Percentiles rank a stretch among this genome's conserved stretches.
These are phyloP conservation scores for Geophilus truncorum DNA, from an alignment of 2,888 invertebrate species.

Conservation along the genomic window DNA sequence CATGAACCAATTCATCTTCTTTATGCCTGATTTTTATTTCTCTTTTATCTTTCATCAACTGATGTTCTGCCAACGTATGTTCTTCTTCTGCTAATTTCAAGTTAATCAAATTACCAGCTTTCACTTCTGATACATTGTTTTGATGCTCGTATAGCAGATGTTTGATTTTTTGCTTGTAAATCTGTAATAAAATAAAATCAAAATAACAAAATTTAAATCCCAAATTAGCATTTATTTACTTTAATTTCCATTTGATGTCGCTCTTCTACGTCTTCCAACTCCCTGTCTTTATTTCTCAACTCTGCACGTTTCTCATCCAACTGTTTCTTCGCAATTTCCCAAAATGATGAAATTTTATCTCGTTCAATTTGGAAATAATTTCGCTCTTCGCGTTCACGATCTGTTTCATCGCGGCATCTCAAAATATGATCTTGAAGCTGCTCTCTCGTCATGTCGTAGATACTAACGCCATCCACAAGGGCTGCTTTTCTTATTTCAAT, in stretches of 20 bases:
- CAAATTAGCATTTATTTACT: constrained; percentile 41
- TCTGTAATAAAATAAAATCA: constrained; percentile 44
- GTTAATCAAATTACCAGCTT: constrained; percentile 76
- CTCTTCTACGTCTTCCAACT: constrained; percentile 80
- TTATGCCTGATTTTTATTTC: constrained; percentile 61
- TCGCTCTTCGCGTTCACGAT: constrained; percentile 88
- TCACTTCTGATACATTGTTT: constrained; percentile 72
- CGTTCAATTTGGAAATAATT: constrained; percentile 93
- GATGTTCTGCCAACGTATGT: constrained; percentile 68
- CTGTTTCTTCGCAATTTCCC: constrained; percentile 90
- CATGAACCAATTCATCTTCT: constrained; percentile 64
- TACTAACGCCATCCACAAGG: neutral
- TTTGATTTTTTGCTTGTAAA: constrained; percentile 87
- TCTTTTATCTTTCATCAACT: constrained; percentile 69
- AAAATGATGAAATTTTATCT: constrained; percentile 88
- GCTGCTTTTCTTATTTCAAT: constrained; percentile 18
- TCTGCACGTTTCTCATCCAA: constrained; percentile 73
- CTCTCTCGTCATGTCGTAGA: constrained; percentile 13
- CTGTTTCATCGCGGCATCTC: constrained; percentile 81
- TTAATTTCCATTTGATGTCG: constrained; percentile 81
- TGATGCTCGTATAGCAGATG: constrained; percentile 88
- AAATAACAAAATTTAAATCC: neutral
- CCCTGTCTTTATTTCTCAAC: constrained; percentile 69
- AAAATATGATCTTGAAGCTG: constrained; percentile 76
- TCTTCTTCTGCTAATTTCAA: constrained; percentile 79